Evolutionary conservation across 2,113 vertebrate genomes (phyloP).

Genomic region (Zapornia atra): DNA sequence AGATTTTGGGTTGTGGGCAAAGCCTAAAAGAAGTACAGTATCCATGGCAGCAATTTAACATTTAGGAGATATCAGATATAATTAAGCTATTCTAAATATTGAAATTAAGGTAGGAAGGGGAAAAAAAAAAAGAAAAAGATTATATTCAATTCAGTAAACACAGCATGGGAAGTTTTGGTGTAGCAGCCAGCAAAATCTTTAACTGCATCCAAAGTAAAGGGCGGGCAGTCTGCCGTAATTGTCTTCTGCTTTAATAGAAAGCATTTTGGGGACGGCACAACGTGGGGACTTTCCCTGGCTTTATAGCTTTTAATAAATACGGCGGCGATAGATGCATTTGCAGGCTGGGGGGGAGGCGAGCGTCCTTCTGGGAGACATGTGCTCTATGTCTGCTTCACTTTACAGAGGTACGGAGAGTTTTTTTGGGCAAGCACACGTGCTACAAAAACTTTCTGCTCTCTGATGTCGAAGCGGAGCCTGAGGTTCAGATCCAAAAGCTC

Average conservation of each 20-base stretch:
- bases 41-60: conserved; percentile 64
- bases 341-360: not conserved
- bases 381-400: not conserved
- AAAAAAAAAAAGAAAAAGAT: conserved; percentile 14
- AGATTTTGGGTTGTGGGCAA: conserved; percentile 62
- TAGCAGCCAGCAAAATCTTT: conserved; percentile 52
- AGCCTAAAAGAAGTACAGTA: conserved; percentile 63
- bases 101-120: conserved; percentile 60
- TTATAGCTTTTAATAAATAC: conserved; percentile 14
- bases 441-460: conserved; percentile 24
- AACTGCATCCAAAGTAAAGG: conserved; percentile 42
- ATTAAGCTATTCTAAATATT: conserved; percentile 69
- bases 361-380: not conserved
- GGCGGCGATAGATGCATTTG: not conserved
- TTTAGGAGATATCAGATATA: conserved; percentile 70
- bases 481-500: not conserved
- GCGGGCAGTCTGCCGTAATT: conserved; percentile 18
- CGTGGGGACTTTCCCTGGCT: not conserved
- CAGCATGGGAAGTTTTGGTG: conserved; percentile 58
- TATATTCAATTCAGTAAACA: conserved; percentile 64
- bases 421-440: not conserved
- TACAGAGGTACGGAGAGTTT: not conserved
- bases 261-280: not conserved
- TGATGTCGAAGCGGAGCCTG: not conserved
- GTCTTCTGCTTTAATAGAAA: conserved; percentile 24